These are phyloP conservation scores for Apaloderma vittatum DNA, from an alignment of 2,113 vertebrate species.

Conservation along the genomic window DNA sequence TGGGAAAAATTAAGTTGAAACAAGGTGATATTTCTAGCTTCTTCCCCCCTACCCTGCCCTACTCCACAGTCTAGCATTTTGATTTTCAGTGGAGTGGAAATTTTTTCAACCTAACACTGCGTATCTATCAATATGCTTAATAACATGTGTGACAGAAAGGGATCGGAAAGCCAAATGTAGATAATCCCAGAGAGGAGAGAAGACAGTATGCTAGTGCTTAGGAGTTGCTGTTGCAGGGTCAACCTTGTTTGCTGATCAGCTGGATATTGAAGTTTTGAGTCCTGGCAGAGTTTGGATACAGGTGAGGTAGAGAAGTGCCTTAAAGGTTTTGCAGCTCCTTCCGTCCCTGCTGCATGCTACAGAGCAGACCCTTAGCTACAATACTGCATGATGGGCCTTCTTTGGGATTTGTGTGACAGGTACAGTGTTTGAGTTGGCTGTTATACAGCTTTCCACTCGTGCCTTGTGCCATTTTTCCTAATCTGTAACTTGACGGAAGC, in stretches of 20 bases:
- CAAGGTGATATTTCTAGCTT: neutral
- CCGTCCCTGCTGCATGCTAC: neutral
- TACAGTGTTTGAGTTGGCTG: neutral
- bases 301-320: neutral
- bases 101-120: neutral
- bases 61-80: neutral
- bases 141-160: neutral
- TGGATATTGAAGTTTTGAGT: neutral
- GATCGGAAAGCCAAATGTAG: neutral
- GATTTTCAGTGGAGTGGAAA: neutral
- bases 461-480: neutral
- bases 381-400: neutral
- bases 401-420: neutral
- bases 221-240: neutral
- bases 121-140: neutral
- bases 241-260: neutral
- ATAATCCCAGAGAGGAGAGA: neutral
- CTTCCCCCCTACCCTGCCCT: fast-evolving
- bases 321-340: neutral
- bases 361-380: neutral
- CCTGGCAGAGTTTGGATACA: neutral
- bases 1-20: neutral
- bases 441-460: neutral
- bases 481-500: neutral
- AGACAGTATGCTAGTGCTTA: neutral